Base-by-base conservation (phyloP, 2,797 vertebrate species). In the Parambassis ranga region DNA sequence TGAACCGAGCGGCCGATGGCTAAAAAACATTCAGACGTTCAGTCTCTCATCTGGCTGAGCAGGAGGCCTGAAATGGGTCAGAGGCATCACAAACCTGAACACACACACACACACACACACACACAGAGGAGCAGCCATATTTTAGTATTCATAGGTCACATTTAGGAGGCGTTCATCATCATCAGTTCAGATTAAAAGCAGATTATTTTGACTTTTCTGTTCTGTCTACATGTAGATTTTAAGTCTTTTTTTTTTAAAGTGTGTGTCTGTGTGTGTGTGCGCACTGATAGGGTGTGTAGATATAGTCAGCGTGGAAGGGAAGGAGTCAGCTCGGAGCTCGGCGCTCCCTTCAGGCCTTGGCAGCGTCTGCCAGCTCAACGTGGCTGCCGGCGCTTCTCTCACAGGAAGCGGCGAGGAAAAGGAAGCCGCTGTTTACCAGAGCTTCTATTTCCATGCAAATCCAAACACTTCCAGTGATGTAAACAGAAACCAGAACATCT, bases 1-100 rank as follows among this genome's bases (percentile, higher is more conserved):
- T 39, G 60, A 67, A 71, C 73, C 3, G 41, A 59, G 28, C 10
- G 51, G 48, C 84, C 37, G 6, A 46, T 13, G 79, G 81, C 75
- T 70, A 58, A 67, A 77, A 75, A 81, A 81, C 68, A 60, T 37
- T 43, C 65, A 28, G 38, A 70, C 74, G 20, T 71, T 59, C 41
- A 26, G 53, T 53, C 41, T 67, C 71, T 87, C 71, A 79, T 81
- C 79, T 81, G 83, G 80, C 68, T 70, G 77, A 79, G 75, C 80
- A 75, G 37, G 71, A 85, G 71, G 68, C 43, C 70, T 23, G 64
- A 90, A 90, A 63, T 90, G 84, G 90, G 89, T 90, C 88, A 87
- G 64, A 71, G 48, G 42, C 60, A 67, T 58, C 66, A 38, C 4
- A 69, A 65, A 75, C 73, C 73, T 63, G 22, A 55, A 60, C 71